Evolutionary conservation across 2,113 vertebrate genomes (phyloP).

Genomic region (Actenoides lindsayi): DNA sequence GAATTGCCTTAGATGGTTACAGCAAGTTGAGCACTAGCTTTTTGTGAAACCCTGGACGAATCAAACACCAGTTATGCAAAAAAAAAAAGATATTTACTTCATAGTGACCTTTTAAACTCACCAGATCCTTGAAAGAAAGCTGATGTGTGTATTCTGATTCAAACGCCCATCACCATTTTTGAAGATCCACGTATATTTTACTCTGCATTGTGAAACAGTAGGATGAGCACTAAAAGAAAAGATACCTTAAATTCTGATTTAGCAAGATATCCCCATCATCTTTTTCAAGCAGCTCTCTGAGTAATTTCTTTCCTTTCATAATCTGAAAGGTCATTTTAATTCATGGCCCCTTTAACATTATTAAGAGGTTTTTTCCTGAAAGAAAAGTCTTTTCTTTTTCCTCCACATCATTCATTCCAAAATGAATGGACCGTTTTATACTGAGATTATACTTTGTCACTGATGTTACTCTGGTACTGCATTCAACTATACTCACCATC

Average conservation of each 20-base stretch:
- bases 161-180: neutral
- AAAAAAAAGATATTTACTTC: neutral
- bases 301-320: conserved; percentile 9
- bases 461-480: neutral
- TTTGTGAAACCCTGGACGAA: neutral
- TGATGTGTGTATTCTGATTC: neutral
- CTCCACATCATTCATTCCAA: neutral
- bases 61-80: neutral
- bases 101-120: neutral
- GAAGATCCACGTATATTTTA: neutral
- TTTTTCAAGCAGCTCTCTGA: conserved; percentile 2
- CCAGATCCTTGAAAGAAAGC: neutral
- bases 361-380: neutral
- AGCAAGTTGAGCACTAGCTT: neutral
- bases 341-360: neutral
- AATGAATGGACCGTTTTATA: neutral
- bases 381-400: neutral
- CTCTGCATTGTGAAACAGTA: neutral
- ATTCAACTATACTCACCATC: neutral
- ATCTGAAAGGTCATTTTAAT: conserved; percentile 13
- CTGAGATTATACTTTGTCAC: neutral
- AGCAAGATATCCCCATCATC: neutral
- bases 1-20: neutral
- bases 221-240: neutral
- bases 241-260: neutral